A percentile compares a stretch with the other conserved stretches of the same genome.
phyloP scores from a whole-genome alignment of 2,888 invertebrate genomes.

The Pseudoips prasinana region DNA sequence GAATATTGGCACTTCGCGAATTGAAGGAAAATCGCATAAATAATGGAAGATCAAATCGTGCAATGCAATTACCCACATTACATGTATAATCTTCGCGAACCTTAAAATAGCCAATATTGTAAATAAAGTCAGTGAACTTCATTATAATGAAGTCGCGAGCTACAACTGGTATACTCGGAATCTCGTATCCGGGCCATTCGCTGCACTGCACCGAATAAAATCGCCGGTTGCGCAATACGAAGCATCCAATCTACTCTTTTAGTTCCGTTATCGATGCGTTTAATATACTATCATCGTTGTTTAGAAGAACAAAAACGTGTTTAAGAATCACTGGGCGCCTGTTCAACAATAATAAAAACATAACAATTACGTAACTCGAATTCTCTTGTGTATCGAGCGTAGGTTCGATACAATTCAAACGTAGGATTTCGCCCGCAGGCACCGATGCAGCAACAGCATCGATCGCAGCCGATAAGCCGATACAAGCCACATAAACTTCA shows the following conservation, averaged over 20 bases:
- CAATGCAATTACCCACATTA: too few relatives aligned
- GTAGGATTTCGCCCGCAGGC: slow-evolving; percentile 47
- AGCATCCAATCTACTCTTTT: slow-evolving; percentile 53
- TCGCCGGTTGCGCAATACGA: slow-evolving; percentile 58
- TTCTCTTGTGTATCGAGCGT: slow-evolving; percentile 35
- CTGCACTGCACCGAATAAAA: slow-evolving; percentile 54
- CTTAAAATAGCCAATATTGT: slow-evolving; percentile 19
- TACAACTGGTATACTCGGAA: slow-evolving; percentile 42
- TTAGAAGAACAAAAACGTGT: slow-evolving; percentile 46
- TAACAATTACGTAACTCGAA: slow-evolving; percentile 46
- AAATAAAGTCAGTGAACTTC: slow-evolving; percentile 51
- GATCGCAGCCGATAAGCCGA: slow-evolving; percentile 61
- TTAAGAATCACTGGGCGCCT: slow-evolving; percentile 28
- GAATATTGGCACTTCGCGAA: too few relatives aligned
- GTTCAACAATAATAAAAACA: slow-evolving; percentile 41
- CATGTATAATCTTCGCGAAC: too few relatives aligned
- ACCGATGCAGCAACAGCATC: slow-evolving; percentile 40
- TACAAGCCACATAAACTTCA: slow-evolving; percentile 69
- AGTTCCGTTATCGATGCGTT: slow-evolving; percentile 59
- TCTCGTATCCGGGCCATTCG: slow-evolving; percentile 53
- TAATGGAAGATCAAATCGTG: too few relatives aligned
- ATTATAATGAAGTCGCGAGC: slow-evolving; percentile 52
- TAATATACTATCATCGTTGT: slow-evolving; percentile 51
- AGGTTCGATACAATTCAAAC: slow-evolving; percentile 34
- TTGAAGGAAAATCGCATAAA: too few relatives aligned